phyloP scores from a whole-genome alignment of 2,888 invertebrate species.

The Pediacus dermestoides region DNA sequence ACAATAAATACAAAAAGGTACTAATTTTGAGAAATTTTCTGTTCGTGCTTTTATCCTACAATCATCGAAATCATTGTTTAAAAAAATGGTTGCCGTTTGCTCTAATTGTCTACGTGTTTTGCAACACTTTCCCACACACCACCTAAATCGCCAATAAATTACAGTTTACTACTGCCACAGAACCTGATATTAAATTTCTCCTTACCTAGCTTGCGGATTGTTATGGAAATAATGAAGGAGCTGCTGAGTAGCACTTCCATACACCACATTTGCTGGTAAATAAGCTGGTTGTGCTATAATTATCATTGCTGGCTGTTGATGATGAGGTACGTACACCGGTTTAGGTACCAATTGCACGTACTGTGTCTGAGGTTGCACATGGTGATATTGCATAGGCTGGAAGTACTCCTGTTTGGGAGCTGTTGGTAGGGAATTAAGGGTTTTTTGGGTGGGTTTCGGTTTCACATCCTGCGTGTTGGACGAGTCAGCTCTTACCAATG shows the following conservation, averaged over 20 bases:
- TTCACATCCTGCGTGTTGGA: conserved; percentile 16
- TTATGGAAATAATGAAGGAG: conserved; percentile 42
- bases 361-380: conserved; percentile 27
- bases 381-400: conserved; percentile 23
- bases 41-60: no score
- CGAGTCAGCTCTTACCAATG: conserved; percentile 15
- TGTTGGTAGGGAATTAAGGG: conserved; percentile 18
- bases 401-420: conserved; percentile 26
- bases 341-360: conserved; percentile 29
- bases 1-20: no score
- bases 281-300: conserved; percentile 46
- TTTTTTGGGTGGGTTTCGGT: conserved; percentile 21
- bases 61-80: no score
- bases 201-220: conserved; percentile 41
- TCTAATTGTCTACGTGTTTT: no score
- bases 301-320: conserved; percentile 41
- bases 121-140: no score
- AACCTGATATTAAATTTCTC: no score
- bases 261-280: conserved; percentile 36
- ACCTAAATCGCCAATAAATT: no score
- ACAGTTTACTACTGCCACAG: no score
- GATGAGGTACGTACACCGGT: conserved; percentile 26
- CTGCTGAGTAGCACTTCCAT: conserved; percentile 37
- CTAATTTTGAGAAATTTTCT: no score
- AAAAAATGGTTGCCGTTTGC: no score